Conservation (phyloP, 2,113 vertebrate genomes). For the Apus apus region DNA sequence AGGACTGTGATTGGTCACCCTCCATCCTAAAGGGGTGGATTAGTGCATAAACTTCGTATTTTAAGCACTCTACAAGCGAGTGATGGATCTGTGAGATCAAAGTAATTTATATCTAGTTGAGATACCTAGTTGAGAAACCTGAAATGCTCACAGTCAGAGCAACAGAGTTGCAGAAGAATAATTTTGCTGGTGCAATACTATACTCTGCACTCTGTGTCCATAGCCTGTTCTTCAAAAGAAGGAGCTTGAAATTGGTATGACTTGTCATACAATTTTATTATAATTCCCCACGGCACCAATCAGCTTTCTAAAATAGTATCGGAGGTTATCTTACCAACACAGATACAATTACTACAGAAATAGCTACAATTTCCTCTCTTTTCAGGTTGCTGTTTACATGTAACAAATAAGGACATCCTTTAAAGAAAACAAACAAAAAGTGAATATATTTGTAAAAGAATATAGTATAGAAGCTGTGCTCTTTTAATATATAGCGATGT, state of each 20-base stretch:
- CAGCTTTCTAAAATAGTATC: neutral
- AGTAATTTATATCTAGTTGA: neutral
- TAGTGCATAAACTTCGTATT: neutral
- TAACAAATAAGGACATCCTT: neutral
- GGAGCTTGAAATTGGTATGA: neutral
- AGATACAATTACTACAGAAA: neutral
- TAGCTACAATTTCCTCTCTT: neutral
- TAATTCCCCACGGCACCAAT: neutral
- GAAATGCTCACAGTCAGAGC: neutral
- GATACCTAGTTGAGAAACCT: neutral
- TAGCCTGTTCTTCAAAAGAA: neutral
- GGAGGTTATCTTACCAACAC: neutral
- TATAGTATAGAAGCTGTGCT: neutral
- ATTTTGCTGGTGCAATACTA: neutral
- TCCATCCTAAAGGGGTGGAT: slow-evolving; percentile 13
- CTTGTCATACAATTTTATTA: neutral
- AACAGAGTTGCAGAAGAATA: neutral
- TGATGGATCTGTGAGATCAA: neutral
- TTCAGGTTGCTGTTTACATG: neutral
- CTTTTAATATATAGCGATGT: neutral
- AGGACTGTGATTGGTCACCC: neutral
- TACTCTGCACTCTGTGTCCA: neutral
- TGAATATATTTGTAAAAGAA: neutral
- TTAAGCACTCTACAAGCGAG: neutral
- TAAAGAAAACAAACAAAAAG: neutral